Percentiles rank a stretch among this genome's conserved stretches.
phyloP scores from a whole-genome alignment of 2,888 invertebrate species.

The Pyrrhosoma nymphula region DNA sequence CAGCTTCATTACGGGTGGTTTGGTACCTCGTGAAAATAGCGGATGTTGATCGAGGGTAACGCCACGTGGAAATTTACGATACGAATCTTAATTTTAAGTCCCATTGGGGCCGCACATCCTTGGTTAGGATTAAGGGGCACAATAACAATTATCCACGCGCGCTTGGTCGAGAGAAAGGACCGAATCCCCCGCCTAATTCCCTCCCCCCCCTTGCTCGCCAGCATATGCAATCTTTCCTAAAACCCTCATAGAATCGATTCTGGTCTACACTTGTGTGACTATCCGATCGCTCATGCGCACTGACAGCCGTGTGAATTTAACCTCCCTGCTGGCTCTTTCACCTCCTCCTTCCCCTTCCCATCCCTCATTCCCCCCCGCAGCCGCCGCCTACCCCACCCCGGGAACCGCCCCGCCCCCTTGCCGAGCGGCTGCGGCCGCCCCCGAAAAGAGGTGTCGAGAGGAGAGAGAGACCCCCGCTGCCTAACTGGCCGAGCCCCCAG shows the following conservation, averaged over 20 bases:
- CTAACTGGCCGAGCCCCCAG: conserved; percentile 25
- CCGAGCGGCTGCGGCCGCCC: neutral
- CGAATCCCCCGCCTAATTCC: neutral
- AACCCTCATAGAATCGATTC: conserved; percentile 59
- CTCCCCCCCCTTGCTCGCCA: neutral
- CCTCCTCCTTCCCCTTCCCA: neutral
- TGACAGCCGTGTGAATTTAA: conserved; percentile 57
- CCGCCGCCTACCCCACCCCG: neutral
- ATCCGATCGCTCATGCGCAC: conserved; percentile 63
- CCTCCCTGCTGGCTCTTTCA: conserved; percentile 37
- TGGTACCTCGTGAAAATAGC: too few species aligned
- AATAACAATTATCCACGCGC: neutral
- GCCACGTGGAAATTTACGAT: too few species aligned
- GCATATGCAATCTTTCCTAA: conserved; percentile 51
- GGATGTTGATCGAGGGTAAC: too few species aligned
- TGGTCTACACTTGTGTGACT: conserved; percentile 44
- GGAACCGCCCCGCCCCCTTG: neutral
- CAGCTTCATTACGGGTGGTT: too few species aligned
- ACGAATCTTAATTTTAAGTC: neutral
- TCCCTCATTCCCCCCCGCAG: neutral
- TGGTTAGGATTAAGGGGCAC: neutral
- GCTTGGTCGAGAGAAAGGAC: neutral
- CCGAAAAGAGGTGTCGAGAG: conserved; percentile 14
- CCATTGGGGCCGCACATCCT: neutral
- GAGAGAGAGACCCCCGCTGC: conserved; percentile 30